Evolutionary conservation across 2,113 vertebrate species (phyloP), one percentile per base, ranked within the genome.

Genomic region (Petrocephalus microphthalmus): DNA sequence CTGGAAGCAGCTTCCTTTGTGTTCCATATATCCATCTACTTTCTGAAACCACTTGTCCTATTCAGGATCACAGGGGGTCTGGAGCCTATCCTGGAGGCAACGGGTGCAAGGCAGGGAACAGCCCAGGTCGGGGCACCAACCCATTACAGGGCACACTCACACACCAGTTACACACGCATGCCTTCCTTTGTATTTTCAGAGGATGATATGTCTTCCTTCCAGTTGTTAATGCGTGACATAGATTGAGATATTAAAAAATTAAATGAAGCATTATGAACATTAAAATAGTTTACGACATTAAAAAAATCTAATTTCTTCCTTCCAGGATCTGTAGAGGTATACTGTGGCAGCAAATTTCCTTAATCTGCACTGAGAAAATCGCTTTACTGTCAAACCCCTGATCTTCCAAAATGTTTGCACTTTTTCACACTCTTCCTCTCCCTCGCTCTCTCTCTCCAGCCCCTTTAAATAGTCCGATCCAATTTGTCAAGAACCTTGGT

Each of bases 391-490:
- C 85, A 53, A 53, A 85, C n/a, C 54, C 51, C 25, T 51, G 51
- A 85, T 54, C 84, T 22, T 85, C 47, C 47, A 53, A 85, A 54
- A 85, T 88, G n/a, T 51, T 45, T 88, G 29, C 51, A 57, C 57
- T 42, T 54, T 56, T 67, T 20, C 52, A 1, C 78, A 22, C 78
- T 42, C 19, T 49, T 91, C 89, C 74, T 42, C n/a, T 49, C 60
- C 8, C n/a, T 29, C 60, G 1, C 60, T 11, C 56, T 8, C 56
- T 7, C 22, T 22, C 89, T 92, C 92, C 91, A 20, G 92, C 93
- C 93, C 93, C 90, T 93, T 93, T 93, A 93, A 94, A 93, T 91
- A 93, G 92, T 91, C 87, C 94, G 93, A 95, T 94, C 94, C 94
- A 93, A 93, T 95, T 95, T 95, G 94, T 93, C 94, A 94, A 93